Base-by-base conservation (phyloP, 2,797 vertebrate genomes). In the Taeniopygia guttata region DNA sequence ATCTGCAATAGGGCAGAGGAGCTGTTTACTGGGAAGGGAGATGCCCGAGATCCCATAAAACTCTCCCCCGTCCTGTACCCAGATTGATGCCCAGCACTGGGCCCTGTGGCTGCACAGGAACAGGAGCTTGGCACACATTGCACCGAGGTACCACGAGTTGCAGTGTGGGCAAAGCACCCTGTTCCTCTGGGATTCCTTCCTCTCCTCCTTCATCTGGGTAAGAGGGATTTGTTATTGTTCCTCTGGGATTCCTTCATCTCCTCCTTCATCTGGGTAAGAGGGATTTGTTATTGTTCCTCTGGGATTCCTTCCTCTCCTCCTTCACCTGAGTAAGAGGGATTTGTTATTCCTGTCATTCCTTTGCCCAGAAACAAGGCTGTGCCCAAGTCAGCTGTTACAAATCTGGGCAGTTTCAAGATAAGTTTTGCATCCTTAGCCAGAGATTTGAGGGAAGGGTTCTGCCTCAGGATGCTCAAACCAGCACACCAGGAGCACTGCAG, bases 81-180 rank as follows among this genome's bases (percentile, higher is more conserved):
- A 89, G 62, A 69, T 62, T 63, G 73, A 42, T 9, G 20, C 17
- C 46, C 56, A 80, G 52, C 48, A 11, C 32, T 6, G 48, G 9
- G 30, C 34, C 13, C 60, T 66, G 75, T 40, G 56, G 52, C 29
- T 90, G n/a, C 58, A 67, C 10, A 9, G 72, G 49, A 69, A 7
- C 16, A 60, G 46, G 16, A 5, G 8, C 56, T 45, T 40, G 64
- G 38, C 59, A 72, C 30, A 49, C 58, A 43, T 3, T 4, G 6
- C 59, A 13, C 3, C 9, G 5, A 67, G 60, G 16, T 23, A 34
- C 67, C 13, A 2, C 34, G 18, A 54, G 46, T n/a, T 16, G 72
- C 27, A 27, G 32, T 6, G 58, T 0, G 1, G 21, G n/a, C 66
- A 58, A 80, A 56, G 25, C 30, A 16, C 2, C 11, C 1, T 2